phyloP scores from a whole-genome alignment of 2,888 invertebrate species.

The Polydrusus pterygomalis region DNA sequence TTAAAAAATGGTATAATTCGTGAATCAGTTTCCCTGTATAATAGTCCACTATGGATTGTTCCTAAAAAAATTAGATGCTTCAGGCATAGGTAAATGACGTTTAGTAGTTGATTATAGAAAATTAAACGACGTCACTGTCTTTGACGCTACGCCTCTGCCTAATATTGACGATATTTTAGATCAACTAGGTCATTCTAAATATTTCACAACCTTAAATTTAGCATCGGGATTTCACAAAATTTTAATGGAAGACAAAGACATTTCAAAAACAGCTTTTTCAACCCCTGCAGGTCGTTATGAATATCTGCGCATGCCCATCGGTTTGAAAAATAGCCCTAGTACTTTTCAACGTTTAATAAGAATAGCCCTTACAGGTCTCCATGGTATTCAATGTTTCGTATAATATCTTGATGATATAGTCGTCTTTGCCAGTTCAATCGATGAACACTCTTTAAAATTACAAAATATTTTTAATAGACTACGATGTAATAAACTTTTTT shows the following conservation, averaged over 20 bases:
- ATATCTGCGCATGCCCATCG: conserved; percentile 65
- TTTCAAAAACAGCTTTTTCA: conserved; percentile 66
- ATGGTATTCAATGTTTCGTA: background rate
- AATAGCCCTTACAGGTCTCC: conserved; percentile 62
- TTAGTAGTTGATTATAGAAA: conserved; percentile 47
- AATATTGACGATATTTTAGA: conserved; percentile 52
- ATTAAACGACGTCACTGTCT: conserved; percentile 56
- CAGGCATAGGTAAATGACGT: conserved; percentile 46
- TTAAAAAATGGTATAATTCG: conserved; percentile 62
- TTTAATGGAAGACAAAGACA: background rate
- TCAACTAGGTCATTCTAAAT: conserved; percentile 60
- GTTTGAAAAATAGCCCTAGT: conserved; percentile 57
- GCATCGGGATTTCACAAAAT: background rate
- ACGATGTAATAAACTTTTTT: background rate
- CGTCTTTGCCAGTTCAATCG: background rate
- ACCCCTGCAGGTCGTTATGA: conserved; percentile 64
- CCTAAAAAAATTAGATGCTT: conserved; percentile 43
- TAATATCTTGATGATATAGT: background rate
- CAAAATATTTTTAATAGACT: background rate
- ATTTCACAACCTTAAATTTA: background rate
- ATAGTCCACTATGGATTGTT: conserved; percentile 10
- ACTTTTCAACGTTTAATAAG: conserved; percentile 47
- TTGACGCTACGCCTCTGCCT: conserved; percentile 66
- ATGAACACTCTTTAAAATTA: background rate
- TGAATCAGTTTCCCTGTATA: conserved; percentile 58